These are phyloP conservation scores for Microtus agrestis DNA, from an alignment of 2,797 vertebrate genomes.

Conservation along the genomic window DNA sequence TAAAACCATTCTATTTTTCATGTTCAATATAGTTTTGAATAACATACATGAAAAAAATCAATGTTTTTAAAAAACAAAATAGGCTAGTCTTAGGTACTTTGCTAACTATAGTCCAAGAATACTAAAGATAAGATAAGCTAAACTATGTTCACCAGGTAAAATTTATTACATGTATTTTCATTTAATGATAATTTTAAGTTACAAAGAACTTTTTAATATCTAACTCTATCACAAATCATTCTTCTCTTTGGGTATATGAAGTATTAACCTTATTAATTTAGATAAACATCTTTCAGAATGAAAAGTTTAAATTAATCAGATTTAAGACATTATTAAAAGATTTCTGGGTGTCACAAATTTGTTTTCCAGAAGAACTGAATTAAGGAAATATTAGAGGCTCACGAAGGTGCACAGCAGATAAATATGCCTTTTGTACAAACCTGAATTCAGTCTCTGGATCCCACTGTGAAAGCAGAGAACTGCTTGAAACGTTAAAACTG, in stretches of 20 bases:
- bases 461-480: neutral
- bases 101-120: neutral
- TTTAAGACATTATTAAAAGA: neutral
- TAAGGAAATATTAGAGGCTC: neutral
- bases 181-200: neutral
- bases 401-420: neutral
- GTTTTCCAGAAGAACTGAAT: neutral
- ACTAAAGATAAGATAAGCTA: neutral
- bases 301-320: conserved; percentile 26
- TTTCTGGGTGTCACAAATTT: conserved; percentile 36
- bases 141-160: neutral
- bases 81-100: neutral
- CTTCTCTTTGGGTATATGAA: neutral
- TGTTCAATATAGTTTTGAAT: neutral
- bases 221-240: neutral
- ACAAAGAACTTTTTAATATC: neutral
- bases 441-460: neutral
- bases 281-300: neutral
- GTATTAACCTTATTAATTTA: neutral
- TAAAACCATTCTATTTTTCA: neutral
- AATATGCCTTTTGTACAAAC: neutral
- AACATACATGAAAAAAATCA: neutral
- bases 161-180: neutral
- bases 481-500: neutral
- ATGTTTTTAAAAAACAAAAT: neutral